Base-by-base conservation (phyloP, 2,797 vertebrate genomes). In the Myotis findleyi region DNA sequence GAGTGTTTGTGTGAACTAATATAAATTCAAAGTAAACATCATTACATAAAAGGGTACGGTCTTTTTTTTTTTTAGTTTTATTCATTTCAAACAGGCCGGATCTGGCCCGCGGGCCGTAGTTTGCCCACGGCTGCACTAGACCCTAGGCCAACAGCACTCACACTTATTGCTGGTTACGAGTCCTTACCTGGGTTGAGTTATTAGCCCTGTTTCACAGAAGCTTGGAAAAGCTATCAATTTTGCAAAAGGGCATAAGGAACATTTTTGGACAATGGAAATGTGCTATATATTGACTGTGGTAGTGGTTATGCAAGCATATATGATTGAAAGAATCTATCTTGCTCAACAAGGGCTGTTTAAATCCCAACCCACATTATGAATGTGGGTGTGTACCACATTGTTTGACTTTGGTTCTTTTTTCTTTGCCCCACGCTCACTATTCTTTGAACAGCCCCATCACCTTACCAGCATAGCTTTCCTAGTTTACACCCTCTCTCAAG, bases 191-290 rank as follows among this genome's bases (percentile, higher is more conserved):
- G 9, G 20, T 9, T 16, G 36, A 94, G 71, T 36, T 47, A 49
- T n/a, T n/a, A 81, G n/a, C 5, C 11, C 41, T 82, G 10, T 59
- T 92, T 83, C 72, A 72, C 0, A 84, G 55, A 87, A 64, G n/a
- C 76, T 80, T 75, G 59, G 82, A 89, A 93, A 95, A 87, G 13
- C 11, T 57, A 69, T 55, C n/a, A 83, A 80, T 41, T 84, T 38
- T 83, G 72, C 20, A 84, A 84, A 86, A 14, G 18, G 27, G 23
- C 44, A 94, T 14, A 7, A 49, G 16, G 23, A 92, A 72, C 53
- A 51, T 81, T 75, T 2, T 12, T 20, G 5, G 9, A 3, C 59
- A 73, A 81, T 13, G 4, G 14, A 80, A 89, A 87, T 66, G 7
- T 71, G 80, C 62, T 76, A 4, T 7, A 87, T 59, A 55, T 71